Percentiles rank a stretch among this genome's conserved stretches.
These are phyloP conservation scores for Cephalotes varians DNA, from an alignment of 2,888 invertebrate genomes.

Conservation along the genomic window DNA sequence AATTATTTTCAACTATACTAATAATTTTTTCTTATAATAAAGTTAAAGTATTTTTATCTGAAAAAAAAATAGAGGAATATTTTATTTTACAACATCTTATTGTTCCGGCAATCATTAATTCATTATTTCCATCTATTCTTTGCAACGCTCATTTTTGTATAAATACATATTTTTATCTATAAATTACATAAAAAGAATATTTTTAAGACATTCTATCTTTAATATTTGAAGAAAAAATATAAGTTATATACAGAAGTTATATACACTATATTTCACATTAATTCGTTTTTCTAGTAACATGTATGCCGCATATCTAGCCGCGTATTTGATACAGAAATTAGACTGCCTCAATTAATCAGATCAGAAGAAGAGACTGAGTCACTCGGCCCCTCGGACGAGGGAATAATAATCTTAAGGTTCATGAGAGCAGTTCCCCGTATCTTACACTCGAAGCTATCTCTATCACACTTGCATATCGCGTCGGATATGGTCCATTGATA, in stretches of 20 bases:
- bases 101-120: background rate
- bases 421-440: constrained; percentile 42
- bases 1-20: background rate
- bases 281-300: constrained; percentile 60
- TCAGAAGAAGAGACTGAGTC: constrained; percentile 64
- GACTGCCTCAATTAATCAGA: constrained; percentile 76
- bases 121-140: background rate
- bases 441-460: constrained; percentile 33
- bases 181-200: background rate
- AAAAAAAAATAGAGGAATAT: background rate
- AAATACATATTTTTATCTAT: background rate
- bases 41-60: background rate
- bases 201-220: background rate
- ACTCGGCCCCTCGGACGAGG: constrained; percentile 47
- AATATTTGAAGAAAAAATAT: background rate
- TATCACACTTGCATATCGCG: background rate
- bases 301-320: background rate
- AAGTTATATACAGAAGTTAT: background rate
- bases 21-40: background rate
- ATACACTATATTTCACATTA: constrained; percentile 53
- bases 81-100: background rate
- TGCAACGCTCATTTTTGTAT: background rate
- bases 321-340: constrained; percentile 76
- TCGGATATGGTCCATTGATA: background rate
- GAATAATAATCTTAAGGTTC: constrained; percentile 64